Evolutionary conservation across 2,888 invertebrate genomes (phyloP).

Genomic region (Agrochola lota): DNA sequence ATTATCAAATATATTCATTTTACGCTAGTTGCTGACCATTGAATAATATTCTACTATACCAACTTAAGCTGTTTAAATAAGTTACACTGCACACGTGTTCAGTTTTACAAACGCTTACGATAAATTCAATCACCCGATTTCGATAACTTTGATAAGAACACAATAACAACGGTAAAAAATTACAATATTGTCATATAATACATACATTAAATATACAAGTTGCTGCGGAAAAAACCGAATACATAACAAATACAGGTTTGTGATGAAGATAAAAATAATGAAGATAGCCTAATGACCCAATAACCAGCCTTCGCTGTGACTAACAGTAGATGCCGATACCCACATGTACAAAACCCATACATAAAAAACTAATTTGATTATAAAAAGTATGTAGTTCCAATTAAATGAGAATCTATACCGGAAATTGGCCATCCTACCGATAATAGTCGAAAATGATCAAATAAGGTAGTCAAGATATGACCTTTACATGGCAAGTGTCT

Average conservation of each 20-base stretch:
- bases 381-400: background rate
- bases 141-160: conserved; percentile 35
- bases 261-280: background rate
- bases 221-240: background rate
- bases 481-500: background rate
- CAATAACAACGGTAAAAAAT: conserved; percentile 19
- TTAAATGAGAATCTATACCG: background rate
- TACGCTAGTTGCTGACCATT: too few species aligned
- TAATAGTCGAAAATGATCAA: background rate
- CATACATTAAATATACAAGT: background rate
- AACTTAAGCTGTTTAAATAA: background rate
- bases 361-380: background rate
- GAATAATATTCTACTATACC: background rate
- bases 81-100: conserved; percentile 15
- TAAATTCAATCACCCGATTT: conserved; percentile 21
- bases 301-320: background rate
- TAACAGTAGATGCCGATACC: background rate
- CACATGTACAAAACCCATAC: background rate
- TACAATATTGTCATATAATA: conserved; percentile 3
- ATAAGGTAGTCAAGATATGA: background rate
- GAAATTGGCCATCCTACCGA: background rate
- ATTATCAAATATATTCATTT: background rate
- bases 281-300: background rate
- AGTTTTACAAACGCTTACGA: conserved; percentile 29
- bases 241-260: background rate